These are phyloP conservation scores for Stictocephala bisonia DNA, from an alignment of 2,888 invertebrate genomes.

Conservation along the genomic window DNA sequence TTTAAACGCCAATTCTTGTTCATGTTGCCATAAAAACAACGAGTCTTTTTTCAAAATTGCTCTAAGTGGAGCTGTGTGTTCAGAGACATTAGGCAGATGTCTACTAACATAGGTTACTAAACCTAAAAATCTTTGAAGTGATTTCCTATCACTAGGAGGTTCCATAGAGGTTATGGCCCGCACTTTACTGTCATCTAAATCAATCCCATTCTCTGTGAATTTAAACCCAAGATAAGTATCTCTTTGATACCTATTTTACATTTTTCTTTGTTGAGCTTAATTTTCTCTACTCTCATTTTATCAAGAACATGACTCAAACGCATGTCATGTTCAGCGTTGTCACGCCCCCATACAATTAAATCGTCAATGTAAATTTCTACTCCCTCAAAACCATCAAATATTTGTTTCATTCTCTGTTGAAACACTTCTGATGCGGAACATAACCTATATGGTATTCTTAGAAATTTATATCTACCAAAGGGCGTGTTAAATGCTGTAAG, in stretches of 20 bases:
- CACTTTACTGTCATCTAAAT: slow-evolving; percentile 48
- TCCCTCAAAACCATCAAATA: slow-evolving; percentile 54
- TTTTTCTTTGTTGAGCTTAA: slow-evolving; percentile 22
- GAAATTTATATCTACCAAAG: slow-evolving; percentile 59
- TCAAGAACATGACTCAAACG: slow-evolving; percentile 7
- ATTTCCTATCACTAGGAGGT: slow-evolving; percentile 55
- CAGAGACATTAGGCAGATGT: slow-evolving; percentile 57
- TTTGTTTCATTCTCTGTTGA: slow-evolving; percentile 52
- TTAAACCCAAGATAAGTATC: slow-evolving; percentile 17
- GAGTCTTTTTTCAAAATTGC: slow-evolving; percentile 55
- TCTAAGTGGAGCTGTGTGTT: slow-evolving; percentile 50
- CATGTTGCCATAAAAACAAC: slow-evolving; percentile 52
- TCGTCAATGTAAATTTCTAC: slow-evolving; percentile 59
- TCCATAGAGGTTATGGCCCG: slow-evolving; percentile 55
- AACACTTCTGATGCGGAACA: slow-evolving; percentile 60
- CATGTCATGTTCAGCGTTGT: neutral
- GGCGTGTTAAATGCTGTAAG: slow-evolving; percentile 59
- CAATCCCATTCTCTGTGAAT: slow-evolving; percentile 1
- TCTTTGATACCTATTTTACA: slow-evolving; percentile 18
- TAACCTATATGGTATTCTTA: slow-evolving; percentile 60
- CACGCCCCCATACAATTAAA: slow-evolving; percentile 54
- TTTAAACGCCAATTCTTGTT: slow-evolving; percentile 46
- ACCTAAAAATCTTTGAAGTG: slow-evolving; percentile 59
- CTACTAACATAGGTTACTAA: slow-evolving; percentile 58
- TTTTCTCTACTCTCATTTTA: slow-evolving; percentile 20